Conservation (phyloP, 2,113 vertebrate species). For the Penelope pileata region DNA sequence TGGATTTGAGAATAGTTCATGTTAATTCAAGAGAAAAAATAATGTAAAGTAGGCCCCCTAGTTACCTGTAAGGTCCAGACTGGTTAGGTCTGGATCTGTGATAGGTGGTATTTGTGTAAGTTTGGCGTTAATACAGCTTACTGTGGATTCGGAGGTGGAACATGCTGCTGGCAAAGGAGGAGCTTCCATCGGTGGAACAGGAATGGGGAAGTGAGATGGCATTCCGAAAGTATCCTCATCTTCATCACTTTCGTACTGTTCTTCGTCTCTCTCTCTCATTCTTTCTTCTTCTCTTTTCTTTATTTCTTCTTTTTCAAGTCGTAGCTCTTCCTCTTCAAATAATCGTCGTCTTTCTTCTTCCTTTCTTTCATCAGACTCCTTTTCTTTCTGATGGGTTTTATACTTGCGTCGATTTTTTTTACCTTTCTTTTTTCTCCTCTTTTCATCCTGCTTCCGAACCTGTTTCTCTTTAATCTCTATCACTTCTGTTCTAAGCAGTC, state of each 20-base stretch:
- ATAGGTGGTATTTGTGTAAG: slow-evolving; percentile 88
- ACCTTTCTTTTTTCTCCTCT: slow-evolving; percentile 64
- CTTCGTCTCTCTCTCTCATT: not conserved
- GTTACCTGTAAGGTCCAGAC: slow-evolving; percentile 90
- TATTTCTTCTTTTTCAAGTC: slow-evolving; percentile 17
- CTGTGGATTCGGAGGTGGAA: slow-evolving; percentile 81
- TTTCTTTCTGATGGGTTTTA: not conserved
- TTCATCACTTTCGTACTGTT: slow-evolving; percentile 24
- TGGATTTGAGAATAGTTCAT: not conserved
- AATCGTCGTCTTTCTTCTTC: slow-evolving; percentile 48
- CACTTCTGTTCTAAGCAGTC: slow-evolving; percentile 35
- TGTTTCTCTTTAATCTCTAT: slow-evolving; percentile 21
- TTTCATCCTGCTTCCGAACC: not conserved
- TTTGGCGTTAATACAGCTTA: slow-evolving; percentile 84
- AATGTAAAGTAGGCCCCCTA: not conserved
- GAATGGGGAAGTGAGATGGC: slow-evolving; percentile 42
- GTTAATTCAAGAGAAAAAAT: not conserved
- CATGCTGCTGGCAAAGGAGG: slow-evolving; percentile 84
- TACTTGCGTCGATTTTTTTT: slow-evolving; percentile 19
- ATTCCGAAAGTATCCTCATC: slow-evolving; percentile 76
- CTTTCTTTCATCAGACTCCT: not conserved
- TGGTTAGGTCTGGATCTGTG: slow-evolving; percentile 84
- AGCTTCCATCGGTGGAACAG: slow-evolving; percentile 50
- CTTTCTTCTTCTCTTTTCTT: not conserved
- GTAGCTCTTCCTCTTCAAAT: not conserved